phyloP scores from a whole-genome alignment of 2,888 invertebrate genomes.

The Lymantria monacha region DNA sequence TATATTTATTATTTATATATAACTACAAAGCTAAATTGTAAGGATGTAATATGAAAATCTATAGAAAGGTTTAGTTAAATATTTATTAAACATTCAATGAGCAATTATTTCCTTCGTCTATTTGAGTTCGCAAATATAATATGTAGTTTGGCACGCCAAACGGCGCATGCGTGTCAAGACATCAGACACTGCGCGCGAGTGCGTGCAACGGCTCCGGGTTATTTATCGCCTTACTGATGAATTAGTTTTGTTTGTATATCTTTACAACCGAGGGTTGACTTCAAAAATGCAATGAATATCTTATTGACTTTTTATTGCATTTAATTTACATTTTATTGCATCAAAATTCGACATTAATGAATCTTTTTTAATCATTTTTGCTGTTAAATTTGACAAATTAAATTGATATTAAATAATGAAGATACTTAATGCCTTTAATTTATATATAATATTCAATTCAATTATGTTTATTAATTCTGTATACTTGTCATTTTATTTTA shows the following conservation, averaged over 20 bases:
- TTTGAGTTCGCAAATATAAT: conserved; percentile 47
- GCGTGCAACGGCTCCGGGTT: conserved; percentile 66
- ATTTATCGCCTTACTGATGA: conserved; percentile 70
- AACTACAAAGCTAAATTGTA: too few species aligned
- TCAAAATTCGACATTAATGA: too few species aligned
- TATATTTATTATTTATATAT: too few species aligned
- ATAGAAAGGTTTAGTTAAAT: conserved; percentile 3
- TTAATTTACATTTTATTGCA: conserved; percentile 46
- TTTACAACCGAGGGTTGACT: conserved; percentile 59
- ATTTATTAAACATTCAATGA: conserved; percentile 27
- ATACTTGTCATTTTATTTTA: too few species aligned
- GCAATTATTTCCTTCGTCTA: conserved; percentile 36
- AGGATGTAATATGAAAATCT: too few species aligned
- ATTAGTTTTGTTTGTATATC: conserved; percentile 62
- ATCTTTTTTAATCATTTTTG: too few species aligned
- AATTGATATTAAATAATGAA: too few species aligned
- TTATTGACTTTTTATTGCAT: conserved; percentile 53
- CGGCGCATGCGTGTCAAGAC: conserved; percentile 67
- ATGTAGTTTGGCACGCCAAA: conserved; percentile 68
- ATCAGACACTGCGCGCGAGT: conserved; percentile 71
- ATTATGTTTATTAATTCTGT: too few species aligned
- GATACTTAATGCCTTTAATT: too few species aligned
- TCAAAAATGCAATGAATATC: conserved; percentile 66
- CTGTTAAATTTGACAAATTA: too few species aligned
- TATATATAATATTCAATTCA: too few species aligned